Evolutionary conservation across 2,113 vertebrate species (phyloP), one percentile per base, ranked within the genome.

Genomic region (Xyrauchen texanus): DNA sequence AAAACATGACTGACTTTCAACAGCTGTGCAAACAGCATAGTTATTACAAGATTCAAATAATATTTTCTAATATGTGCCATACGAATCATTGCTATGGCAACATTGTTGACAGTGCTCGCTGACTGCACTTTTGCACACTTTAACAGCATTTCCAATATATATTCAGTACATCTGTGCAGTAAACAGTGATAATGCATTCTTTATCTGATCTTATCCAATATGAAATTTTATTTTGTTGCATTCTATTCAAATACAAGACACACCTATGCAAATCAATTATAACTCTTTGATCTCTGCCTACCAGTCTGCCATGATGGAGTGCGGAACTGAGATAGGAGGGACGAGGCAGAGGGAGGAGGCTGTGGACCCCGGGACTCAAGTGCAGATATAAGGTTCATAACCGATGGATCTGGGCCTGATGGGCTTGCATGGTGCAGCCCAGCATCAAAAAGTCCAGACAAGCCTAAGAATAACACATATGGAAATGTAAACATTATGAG

Each of bases 231-330:
- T 44, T 63, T 60, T 44, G 6, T 76, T 76, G 12, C 21, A 62
- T 34, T 44, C 46, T 62, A 51, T 62, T 34, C 16, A 63, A 51
- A 58, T 49, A 79, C 67, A 81, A 46, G 8, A 70, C 80, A 68
- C 58, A 85, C 70, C 34, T 65, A 73, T 83, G 7, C 80, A 76
- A 64, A 61, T 3, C 21, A 10, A 69, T 49, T 12, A 70, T 13
- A 12, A 51, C 7, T 15, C 11, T 8, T n/a, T 15, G 3, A 13
- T 0, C 0, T 60, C 12, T 60, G 62, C 88, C 84, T 90, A 98
- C 96, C 96, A 88, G 96, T 98, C 88, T 98, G 96, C 96, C 96
- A 97, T 85, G 96, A 96, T 45, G 96, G 96, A 4, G 95, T 96
- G 76, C 96, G 94, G 89, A 98, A 98, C 92, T 97, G 96, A 68